Evolutionary conservation across 2,113 vertebrate genomes (phyloP), one percentile per base, ranked within the genome.

Genomic region (Spermophilus dauricus): DNA sequence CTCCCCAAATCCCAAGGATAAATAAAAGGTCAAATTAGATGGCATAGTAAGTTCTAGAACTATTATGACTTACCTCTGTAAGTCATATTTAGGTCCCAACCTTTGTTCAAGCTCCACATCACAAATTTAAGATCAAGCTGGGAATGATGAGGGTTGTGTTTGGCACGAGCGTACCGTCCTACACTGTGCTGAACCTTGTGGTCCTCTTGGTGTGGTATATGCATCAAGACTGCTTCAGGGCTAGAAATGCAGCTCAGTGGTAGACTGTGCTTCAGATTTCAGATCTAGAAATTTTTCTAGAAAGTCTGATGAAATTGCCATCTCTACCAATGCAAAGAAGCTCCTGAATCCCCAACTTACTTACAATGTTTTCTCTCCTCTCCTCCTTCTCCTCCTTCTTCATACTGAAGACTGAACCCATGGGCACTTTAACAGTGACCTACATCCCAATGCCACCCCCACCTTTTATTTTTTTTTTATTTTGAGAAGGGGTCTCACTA

Each of bases 261-360:
- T 63, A 82, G 16, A 72, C 17, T 83, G 17, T 28, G 34, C 34
- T 11, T 65, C 67, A 61, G 11, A 34, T 80, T 69, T 93, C 51
- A 83, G 20, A 28, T 53, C 22, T 90, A 94, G 48, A 63, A 30
- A 2, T 48, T 91, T 92, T 73, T 56, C 37, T 58, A 63, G 28
- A 81, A 90, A 93, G 48, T 88, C 58, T 75, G 39, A 87, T 32
- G 45, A 89, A 92, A 95, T 37, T 65, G 42, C 22, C 37, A 30
- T 92, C 84, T 89, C 58, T 12, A 61, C 53, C n/a, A 37, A 78
- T 22, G 39, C 34, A n/a, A 8, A 51, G 24, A 39, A 2, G 3
- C 26, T 58, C n/a, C 65, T 14, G 12, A 69, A 34, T 69, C 56
- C 32, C 42, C 22, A 37, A 30, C 12, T 53, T 16, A 51, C 75